Evolutionary conservation across 2,888 invertebrate genomes (phyloP).

Genomic region (Meta bourneti): DNA sequence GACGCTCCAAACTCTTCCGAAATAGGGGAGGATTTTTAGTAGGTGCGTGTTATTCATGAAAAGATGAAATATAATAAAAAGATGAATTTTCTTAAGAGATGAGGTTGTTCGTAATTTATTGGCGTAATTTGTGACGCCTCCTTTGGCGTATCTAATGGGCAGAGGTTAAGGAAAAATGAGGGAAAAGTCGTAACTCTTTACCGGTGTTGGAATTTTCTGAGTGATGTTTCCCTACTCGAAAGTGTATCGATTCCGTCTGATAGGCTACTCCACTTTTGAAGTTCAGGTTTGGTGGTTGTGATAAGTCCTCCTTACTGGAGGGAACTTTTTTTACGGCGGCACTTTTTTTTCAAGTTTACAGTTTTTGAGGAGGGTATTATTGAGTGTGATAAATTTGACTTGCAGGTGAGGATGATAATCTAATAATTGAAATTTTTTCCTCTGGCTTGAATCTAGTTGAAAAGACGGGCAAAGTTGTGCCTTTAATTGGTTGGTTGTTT

Average conservation of each 20-base stretch:
- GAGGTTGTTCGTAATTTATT: conserved; percentile 60
- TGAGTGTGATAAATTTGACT: too few species aligned
- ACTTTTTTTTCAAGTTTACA: neutral
- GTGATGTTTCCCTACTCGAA: conserved; percentile 49
- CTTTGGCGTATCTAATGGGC: conserved; percentile 64
- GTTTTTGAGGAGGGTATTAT: too few species aligned
- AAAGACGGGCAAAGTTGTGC: too few species aligned
- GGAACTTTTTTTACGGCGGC: neutral
- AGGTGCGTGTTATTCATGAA: conserved; percentile 67
- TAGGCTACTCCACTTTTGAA: conserved; percentile 29
- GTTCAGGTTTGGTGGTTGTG: conserved; percentile 26
- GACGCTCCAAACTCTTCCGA: conserved; percentile 32
- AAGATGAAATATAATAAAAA: conserved; percentile 70
- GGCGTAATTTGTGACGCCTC: conserved; percentile 69
- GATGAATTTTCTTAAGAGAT: conserved; percentile 68
- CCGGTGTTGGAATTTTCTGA: conserved; percentile 38
- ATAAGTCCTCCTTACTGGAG: neutral
- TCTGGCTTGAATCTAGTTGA: too few species aligned
- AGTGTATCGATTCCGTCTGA: conserved; percentile 32
- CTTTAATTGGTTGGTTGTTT: too few species aligned
- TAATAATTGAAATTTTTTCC: too few species aligned
- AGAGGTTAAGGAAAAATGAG: conserved; percentile 61
- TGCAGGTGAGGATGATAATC: too few species aligned
- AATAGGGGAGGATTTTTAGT: conserved; percentile 65
- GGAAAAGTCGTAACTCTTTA: conserved; percentile 26